Base-by-base conservation (phyloP, 1,140 invertebrate genomes). In the Microplitis mediator region DNA sequence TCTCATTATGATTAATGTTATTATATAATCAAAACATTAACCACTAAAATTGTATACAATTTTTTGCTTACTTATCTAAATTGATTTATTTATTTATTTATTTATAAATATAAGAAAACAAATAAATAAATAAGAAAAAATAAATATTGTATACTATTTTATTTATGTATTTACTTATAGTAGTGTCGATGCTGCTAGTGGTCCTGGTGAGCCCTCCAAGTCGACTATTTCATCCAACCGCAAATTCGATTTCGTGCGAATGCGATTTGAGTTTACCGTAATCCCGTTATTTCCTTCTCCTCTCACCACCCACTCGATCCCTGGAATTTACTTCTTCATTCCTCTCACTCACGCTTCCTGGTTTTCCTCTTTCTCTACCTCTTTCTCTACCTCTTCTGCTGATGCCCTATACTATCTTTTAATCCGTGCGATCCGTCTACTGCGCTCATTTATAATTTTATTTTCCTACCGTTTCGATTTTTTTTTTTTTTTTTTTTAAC, bases 181-280 rank as follows among this genome's bases (percentile, higher is more conserved):
- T 8, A 54, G 13, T 4, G 4, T 8, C 51, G 11, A 16, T 23
- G 23, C 23, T 23, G 23, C 23, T 23, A 23, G 23, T 23, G 23
- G 23, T 23, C 23, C 23, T 54, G 16, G 52, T 54, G 52, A n/a
- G 5, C 11, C 16, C 13, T 54, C 16, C 52, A 9, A 35, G 60
- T 63, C 69, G 74, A 74, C 76, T 76, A 76, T 62, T 62, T 76
- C 79, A 75, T 78, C 71, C 75, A 66, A 62, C 75, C 76, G 76
- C 77, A 83, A 82, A 82, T 69, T 81, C 77, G 76, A 80, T 82
- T 82, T 74, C 71, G 65, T 76, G 63, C 60, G 72, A 80, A 83
- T 81, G 77, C 75, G 76, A 81, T 81, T 81, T 78, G 76, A 79
- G 76, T 72, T 73, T 63, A 31, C 68, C 68, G 75, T 81, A 83